Percentiles rank a stretch among this genome's conserved stretches.
phyloP scores from a whole-genome alignment of 2,888 invertebrate species.

The Coelinius sp. region DNA sequence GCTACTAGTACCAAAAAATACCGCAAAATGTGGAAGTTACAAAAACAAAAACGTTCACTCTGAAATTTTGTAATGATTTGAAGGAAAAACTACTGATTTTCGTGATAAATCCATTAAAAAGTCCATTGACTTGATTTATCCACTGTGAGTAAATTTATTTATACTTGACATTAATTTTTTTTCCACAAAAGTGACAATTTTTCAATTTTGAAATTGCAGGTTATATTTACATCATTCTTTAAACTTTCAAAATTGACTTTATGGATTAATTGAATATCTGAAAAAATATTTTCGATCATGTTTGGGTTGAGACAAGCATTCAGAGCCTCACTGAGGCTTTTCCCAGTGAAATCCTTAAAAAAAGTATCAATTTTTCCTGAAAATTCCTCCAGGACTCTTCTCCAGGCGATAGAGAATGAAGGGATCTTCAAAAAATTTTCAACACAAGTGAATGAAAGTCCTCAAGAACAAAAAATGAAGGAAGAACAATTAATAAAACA shows the following conservation, averaged over 20 bases:
- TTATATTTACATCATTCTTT: background rate
- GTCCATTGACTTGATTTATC: background rate
- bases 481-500: conserved; percentile 34
- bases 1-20: background rate
- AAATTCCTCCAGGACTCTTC: background rate
- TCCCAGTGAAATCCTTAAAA: background rate
- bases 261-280: background rate
- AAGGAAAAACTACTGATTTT: too few relatives aligned
- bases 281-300: background rate
- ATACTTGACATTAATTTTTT: background rate
- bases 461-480: background rate
- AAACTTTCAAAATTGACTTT: background rate
- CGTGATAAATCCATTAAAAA: too few relatives aligned
- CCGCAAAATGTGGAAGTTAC: background rate
- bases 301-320: conserved; percentile 17
- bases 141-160: background rate
- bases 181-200: background rate
- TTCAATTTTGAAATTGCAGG: background rate
- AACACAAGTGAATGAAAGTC: background rate
- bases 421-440: background rate
- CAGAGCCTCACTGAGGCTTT: background rate
- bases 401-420: background rate
- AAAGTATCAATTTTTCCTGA: background rate
- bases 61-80: too few relatives aligned
- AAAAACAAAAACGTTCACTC: too few relatives aligned